Base-by-base conservation (phyloP, 1,140 invertebrate genomes). In the Arion vulgaris region DNA sequence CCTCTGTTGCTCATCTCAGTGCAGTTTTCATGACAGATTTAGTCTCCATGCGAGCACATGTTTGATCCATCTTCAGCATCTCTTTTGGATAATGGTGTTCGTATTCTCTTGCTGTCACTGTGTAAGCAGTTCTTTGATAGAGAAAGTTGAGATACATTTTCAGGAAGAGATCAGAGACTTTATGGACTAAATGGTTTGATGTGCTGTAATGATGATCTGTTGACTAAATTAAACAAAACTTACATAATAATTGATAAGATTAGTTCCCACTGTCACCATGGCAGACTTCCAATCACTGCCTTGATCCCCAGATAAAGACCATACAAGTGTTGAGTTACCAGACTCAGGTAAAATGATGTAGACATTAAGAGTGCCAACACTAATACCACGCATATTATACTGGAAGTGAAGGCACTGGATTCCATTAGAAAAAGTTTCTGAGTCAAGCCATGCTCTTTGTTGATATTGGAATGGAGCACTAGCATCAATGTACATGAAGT, bases 401-500 rank as follows among this genome's bases (percentile, higher is more conserved):
- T 89, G 91, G 85, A 91, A 91, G 19, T 80, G 80, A 28, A 89
- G 75, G 81, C 90, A 91, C 32, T 77, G 80, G 62, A 85, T 85
- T 15, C 91, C 77, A 13, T 41, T 9, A 19, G 41, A 23, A 28
- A 85, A 68, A 39, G 28, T 93, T 7, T 93, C 92, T 84, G 95
- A 95, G 2, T 94, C 91, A 0, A 96, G 93, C 34, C 95, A 93
- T 0, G 96, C 95, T 0, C 94, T 95, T 83, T 96, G 95, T 87
- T 96, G 95, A 11, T 92, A 89, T 71, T 93, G 89, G 49, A 94
- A 90, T 0, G 95, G 94, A 0, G 84, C 82, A 0, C 95, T 95
- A 51, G 95, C 94, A 85, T 96, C 96, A 71, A 96, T 95, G 88
- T 95, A 96, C 91, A 96, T 94, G 88, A 96, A 97, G 88, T 95